Conservation (phyloP, 2,797 vertebrate species). For the Petrocephalus sullivani region DNA sequence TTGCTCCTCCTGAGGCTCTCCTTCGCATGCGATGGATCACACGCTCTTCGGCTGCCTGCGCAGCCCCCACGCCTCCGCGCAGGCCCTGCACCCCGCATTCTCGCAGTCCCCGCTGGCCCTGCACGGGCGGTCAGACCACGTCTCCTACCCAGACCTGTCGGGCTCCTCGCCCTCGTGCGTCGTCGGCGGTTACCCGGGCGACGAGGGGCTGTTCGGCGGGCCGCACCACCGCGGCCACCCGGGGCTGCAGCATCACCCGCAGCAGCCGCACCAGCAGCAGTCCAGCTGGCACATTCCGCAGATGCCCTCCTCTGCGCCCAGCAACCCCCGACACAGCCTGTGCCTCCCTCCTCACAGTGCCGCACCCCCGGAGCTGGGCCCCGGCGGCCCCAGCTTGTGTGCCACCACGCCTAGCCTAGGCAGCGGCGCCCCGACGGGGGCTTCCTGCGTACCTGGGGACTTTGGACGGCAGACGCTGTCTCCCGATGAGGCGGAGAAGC, state of each 20-base stretch:
- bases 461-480: constrained; percentile 89
- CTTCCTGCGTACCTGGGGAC: constrained; percentile 81
- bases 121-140: constrained; percentile 91
- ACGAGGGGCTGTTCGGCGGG: constrained; percentile 84
- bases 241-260: constrained; percentile 66
- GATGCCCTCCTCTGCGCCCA: constrained; percentile 75
- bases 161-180: constrained; percentile 86
- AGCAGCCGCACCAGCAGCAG: constrained; percentile 80
- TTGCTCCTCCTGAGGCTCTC: constrained; percentile 44
- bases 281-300: constrained; percentile 88
- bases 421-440: constrained; percentile 77
- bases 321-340: constrained; percentile 71
- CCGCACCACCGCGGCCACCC: constrained; percentile 71
- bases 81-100: constrained; percentile 89
- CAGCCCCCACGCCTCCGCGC: constrained; percentile 85
- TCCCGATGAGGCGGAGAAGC: constrained; percentile 87
- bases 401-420: constrained; percentile 82
- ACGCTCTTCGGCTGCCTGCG: constrained; percentile 95
- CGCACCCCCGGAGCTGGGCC: constrained; percentile 74
- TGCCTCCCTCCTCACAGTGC: constrained; percentile 78
- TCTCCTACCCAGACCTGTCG: constrained; percentile 91
- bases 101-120: constrained; percentile 86
- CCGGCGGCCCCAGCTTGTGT: constrained; percentile 78
- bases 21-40: constrained; percentile 86
- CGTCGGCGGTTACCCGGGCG: constrained; percentile 83